Evolutionary conservation across 2,888 invertebrate genomes (phyloP).

Genomic region (Acronicta leporina): DNA sequence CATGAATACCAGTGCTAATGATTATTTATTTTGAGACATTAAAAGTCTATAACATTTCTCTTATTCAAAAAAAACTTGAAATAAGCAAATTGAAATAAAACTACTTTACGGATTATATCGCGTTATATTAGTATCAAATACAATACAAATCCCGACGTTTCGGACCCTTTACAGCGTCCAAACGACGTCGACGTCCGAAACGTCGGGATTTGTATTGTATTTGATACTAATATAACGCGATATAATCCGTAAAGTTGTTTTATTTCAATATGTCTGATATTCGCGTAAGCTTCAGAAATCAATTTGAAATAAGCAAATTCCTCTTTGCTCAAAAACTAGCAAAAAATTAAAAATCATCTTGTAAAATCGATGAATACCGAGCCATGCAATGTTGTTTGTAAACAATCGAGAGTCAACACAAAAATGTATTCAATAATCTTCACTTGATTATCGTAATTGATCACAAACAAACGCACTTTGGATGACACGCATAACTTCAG

Average conservation of each 20-base stretch:
- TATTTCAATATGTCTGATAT: too few relatives aligned
- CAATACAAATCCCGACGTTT: too few relatives aligned
- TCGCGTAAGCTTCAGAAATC: too few relatives aligned
- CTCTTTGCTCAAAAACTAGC: too few relatives aligned
- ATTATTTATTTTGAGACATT: background rate
- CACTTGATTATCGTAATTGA: constrained; percentile 32
- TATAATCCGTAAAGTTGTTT: too few relatives aligned
- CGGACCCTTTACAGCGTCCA: too few relatives aligned
- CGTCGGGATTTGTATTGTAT: too few relatives aligned
- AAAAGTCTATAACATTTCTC: background rate
- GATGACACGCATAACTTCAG: constrained; percentile 18
- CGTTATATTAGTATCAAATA: too few relatives aligned
- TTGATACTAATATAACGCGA: too few relatives aligned
- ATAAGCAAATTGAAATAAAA: constrained; percentile 17
- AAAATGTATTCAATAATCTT: constrained; percentile 29
- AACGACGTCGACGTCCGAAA: too few relatives aligned
- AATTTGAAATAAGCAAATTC: constrained; percentile 14
- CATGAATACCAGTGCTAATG: background rate
- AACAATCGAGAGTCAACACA: constrained; percentile 54
- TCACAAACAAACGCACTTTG: constrained; percentile 40
- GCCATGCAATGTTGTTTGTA: constrained; percentile 30
- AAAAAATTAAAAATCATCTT: too few relatives aligned
- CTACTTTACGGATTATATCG: too few relatives aligned
- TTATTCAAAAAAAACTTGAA: background rate
- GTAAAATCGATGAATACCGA: constrained; percentile 16